Evolutionary conservation across 2,888 invertebrate species (phyloP).

Genomic region (Erebia aethiops): DNA sequence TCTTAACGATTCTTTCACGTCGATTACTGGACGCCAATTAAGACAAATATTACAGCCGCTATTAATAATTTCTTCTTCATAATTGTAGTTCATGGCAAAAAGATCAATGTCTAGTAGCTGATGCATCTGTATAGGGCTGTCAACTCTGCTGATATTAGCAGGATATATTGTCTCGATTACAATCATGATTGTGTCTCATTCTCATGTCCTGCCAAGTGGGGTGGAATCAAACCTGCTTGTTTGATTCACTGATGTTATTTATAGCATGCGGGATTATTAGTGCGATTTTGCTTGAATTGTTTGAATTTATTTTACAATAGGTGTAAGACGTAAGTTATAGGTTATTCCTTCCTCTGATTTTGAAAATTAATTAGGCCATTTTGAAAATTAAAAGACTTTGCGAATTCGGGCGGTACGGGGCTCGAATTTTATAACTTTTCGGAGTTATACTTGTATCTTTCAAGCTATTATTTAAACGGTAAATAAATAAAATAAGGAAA

Average conservation of each 20-base stretch:
- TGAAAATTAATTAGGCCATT: no score
- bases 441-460: no score
- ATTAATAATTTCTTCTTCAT: conserved; percentile 20
- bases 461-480: no score
- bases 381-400: no score
- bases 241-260: neutral
- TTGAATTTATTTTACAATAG: neutral
- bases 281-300: neutral
- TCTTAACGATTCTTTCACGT: conserved; percentile 23
- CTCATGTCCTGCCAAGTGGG: neutral
- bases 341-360: no score
- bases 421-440: no score
- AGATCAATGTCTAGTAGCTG: neutral
- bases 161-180: conserved; percentile 17
- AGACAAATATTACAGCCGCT: conserved; percentile 30
- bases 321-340: no score
- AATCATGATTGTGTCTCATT: conserved; percentile 8
- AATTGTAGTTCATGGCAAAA: conserved; percentile 25
- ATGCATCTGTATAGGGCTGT: conserved; percentile 8
- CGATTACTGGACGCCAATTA: conserved; percentile 31
- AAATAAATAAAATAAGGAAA: no score
- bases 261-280: neutral
- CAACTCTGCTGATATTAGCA: conserved; percentile 5
- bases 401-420: no score
- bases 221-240: neutral